phyloP scores from a whole-genome alignment of 2,888 invertebrate species.

The Priapulus caudatus region DNA sequence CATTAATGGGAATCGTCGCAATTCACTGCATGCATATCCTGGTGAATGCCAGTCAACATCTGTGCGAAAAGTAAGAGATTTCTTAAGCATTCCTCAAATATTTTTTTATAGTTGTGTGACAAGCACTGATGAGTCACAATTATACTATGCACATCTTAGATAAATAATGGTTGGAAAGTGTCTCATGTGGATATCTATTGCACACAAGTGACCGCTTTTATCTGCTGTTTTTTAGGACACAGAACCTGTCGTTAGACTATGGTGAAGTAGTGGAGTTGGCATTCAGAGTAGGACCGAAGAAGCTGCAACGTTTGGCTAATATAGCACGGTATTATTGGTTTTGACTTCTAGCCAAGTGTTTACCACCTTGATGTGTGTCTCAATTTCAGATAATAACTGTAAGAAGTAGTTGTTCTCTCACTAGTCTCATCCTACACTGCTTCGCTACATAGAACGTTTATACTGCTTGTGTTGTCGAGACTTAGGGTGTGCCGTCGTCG shows the following conservation, averaged over 20 bases:
- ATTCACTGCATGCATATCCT: conserved; percentile 85
- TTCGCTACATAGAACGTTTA: too few relatives aligned
- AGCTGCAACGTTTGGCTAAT: conserved; percentile 49
- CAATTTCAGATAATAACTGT: too few relatives aligned
- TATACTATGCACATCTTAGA: too few relatives aligned
- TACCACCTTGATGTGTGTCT: too few relatives aligned
- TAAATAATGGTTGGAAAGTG: too few relatives aligned
- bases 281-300: conserved; percentile 60
- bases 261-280: conserved; percentile 64
- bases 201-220: too few relatives aligned
- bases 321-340: conserved; percentile 47
- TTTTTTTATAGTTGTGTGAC: conserved; percentile 9
- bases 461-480: too few relatives aligned
- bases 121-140: too few relatives aligned
- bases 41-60: conserved; percentile 47
- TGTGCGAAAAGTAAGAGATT: conserved; percentile 28
- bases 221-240: conserved; percentile 51
- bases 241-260: conserved; percentile 63
- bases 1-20: conserved; percentile 72
- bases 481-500: too few relatives aligned
- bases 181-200: too few relatives aligned
- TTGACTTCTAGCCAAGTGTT: conserved; percentile 14
- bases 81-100: conserved; percentile 12
- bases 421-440: too few relatives aligned
- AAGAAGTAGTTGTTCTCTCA: too few relatives aligned